A percentile compares a stretch with the other conserved stretches of the same genome.
phyloP scores from a whole-genome alignment of 1,140 invertebrate genomes.

The Heliconius eleuchia region DNA sequence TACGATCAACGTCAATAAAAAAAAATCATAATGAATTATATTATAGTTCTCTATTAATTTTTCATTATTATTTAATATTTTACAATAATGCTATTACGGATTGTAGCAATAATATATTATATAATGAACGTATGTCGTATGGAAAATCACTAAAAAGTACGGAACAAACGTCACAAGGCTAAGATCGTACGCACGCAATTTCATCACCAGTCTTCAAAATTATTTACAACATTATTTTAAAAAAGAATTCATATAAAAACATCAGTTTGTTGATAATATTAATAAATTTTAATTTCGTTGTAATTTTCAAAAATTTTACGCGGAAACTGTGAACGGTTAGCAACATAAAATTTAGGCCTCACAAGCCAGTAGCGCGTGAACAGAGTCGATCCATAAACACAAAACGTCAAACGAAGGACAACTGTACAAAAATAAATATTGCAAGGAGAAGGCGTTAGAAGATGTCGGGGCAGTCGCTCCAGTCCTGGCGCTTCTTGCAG shows the following conservation, averaged over 20 bases:
- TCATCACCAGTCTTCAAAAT: slow-evolving; percentile 17
- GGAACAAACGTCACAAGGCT: neutral
- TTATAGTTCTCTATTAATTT: neutral
- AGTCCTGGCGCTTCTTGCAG: slow-evolving; percentile 93
- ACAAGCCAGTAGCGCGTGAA: neutral
- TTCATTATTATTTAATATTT: neutral
- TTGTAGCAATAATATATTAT: neutral
- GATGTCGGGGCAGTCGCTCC: slow-evolving; percentile 96
- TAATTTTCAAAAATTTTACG: neutral
- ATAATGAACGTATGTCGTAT: neutral
- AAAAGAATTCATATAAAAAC: slow-evolving; percentile 25
- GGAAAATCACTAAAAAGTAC: neutral
- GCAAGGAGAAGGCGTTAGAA: slow-evolving; percentile 82
- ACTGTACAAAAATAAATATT: neutral
- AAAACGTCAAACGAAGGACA: neutral
- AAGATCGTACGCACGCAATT: slow-evolving; percentile 5
- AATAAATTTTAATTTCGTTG: slow-evolving; percentile 26
- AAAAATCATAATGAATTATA: neutral
- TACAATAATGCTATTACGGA: neutral
- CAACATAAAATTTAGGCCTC: neutral
- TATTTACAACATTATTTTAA: slow-evolving; percentile 23
- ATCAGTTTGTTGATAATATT: slow-evolving; percentile 4
- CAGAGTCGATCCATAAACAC: neutral
- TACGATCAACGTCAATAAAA: neutral
- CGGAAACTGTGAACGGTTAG: too few species aligned